Conservation (phyloP, 2,797 vertebrate genomes). For the Fistularia tabacaria region DNA sequence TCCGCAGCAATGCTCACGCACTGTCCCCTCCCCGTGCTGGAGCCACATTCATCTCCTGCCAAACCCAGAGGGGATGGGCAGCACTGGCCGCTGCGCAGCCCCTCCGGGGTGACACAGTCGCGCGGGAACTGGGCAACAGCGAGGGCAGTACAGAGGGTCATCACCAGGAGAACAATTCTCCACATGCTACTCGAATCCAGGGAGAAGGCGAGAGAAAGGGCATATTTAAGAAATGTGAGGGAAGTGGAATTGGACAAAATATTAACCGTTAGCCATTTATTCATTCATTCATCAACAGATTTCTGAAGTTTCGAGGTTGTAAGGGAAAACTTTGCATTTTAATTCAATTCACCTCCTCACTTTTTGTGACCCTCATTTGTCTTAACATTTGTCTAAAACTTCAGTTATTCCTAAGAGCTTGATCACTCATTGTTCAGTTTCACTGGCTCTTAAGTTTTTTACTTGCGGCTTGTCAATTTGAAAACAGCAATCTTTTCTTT, state of each 20-base stretch:
- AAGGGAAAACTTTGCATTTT: too few relatives aligned
- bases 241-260: too few relatives aligned
- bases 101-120: slow-evolving; percentile 76
- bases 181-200: slow-evolving; percentile 51
- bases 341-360: too few relatives aligned
- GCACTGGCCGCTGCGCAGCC: slow-evolving; percentile 80
- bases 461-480: too few relatives aligned
- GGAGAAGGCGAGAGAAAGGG: slow-evolving; percentile 1
- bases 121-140: slow-evolving; percentile 85
- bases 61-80: slow-evolving; percentile 82
- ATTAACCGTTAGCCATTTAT: too few relatives aligned
- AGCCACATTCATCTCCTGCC: slow-evolving; percentile 81
- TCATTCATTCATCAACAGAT: too few relatives aligned
- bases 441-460: too few relatives aligned
- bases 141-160: slow-evolving; percentile 41
- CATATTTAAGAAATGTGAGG: too few relatives aligned
- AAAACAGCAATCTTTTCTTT: too few relatives aligned
- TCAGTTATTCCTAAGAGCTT: slow-evolving; percentile 41
- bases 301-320: too few relatives aligned
- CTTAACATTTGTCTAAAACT: slow-evolving; percentile 35
- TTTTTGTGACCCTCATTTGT: slow-evolving; percentile 23
- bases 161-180: slow-evolving; percentile 51
- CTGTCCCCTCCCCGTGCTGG: slow-evolving; percentile 79
- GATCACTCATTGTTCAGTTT: slow-evolving; percentile 44
- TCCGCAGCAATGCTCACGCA: slow-evolving; percentile 79